A percentile compares a stretch with the other conserved stretches of the same genome.
phyloP scores from a whole-genome alignment of 1,140 invertebrate species.

The Pseudomyrmex concolor region DNA sequence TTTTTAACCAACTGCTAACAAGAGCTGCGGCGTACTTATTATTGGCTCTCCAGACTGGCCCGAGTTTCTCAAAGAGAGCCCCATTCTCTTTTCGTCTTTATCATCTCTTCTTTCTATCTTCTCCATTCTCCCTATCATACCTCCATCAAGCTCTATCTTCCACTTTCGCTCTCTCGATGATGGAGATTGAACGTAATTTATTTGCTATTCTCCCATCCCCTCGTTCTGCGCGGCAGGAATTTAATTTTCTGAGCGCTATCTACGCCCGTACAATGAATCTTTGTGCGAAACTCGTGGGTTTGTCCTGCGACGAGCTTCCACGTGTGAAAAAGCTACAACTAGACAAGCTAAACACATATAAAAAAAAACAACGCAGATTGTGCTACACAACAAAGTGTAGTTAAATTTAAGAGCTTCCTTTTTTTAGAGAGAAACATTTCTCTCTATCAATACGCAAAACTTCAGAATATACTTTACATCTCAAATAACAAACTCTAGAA shows the following conservation, averaged over 20 bases:
- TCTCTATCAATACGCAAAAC: no score
- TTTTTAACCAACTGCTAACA: conserved; percentile 70
- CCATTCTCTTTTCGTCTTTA: conserved; percentile 46
- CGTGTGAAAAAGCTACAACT: background rate
- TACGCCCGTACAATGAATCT: conserved; percentile 61
- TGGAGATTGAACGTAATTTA: conserved; percentile 76
- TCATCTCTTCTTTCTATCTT: conserved; percentile 32
- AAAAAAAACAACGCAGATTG: background rate
- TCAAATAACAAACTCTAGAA: no score
- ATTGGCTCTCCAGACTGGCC: conserved; percentile 54
- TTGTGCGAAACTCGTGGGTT: conserved; percentile 56
- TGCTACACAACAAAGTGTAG: background rate
- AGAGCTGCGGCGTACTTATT: conserved; percentile 66
- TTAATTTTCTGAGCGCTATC: conserved; percentile 70
- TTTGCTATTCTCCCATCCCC: conserved; percentile 70
- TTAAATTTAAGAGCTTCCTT: background rate
- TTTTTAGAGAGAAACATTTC: no score
- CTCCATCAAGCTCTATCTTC: conserved; percentile 34
- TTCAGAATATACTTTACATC: background rate
- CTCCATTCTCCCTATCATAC: conserved; percentile 27
- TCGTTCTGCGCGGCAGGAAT: conserved; percentile 50
- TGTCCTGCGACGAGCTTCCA: background rate
- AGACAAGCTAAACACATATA: background rate
- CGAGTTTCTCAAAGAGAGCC: conserved; percentile 30
- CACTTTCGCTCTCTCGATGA: conserved; percentile 55